Evolutionary conservation across 1,140 invertebrate genomes (phyloP).

Genomic region (Brachystomella parvula): DNA sequence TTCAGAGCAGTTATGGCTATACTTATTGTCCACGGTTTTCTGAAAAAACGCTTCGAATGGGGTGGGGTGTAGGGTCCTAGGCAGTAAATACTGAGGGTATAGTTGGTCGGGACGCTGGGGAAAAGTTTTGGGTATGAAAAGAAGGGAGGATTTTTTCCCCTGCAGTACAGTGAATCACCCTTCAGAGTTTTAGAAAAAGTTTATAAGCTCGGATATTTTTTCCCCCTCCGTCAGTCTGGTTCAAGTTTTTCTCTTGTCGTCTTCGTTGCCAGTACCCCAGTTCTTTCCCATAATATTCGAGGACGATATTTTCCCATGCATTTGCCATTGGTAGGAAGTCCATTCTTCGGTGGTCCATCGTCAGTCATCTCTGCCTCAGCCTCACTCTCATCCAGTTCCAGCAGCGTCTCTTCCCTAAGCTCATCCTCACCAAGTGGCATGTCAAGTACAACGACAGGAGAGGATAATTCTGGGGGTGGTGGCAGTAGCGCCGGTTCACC

Average conservation of each 20-base stretch:
- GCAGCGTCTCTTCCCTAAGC: neutral
- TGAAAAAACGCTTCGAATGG: too few relatives aligned
- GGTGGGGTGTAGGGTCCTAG: too few relatives aligned
- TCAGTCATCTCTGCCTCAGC: neutral
- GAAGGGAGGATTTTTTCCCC: neutral
- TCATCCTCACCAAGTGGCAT: conserved; percentile 9
- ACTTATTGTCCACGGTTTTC: too few relatives aligned
- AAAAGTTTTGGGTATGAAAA: neutral
- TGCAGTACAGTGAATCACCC: neutral
- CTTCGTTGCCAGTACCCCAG: neutral
- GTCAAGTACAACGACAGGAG: neutral
- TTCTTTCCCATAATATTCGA: too few relatives aligned
- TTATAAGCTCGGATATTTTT: neutral
- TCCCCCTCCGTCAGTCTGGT: neutral
- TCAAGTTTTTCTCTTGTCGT: neutral
- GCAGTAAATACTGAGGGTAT: too few relatives aligned
- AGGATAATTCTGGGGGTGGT: neutral
- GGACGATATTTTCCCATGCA: neutral
- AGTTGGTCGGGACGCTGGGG: too few relatives aligned
- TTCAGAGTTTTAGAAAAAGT: too few relatives aligned
- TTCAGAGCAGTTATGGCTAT: too few relatives aligned
- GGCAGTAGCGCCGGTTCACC: conserved; percentile 13
- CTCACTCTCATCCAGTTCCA: conserved; percentile 12
- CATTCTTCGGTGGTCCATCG: neutral
- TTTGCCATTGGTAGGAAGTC: neutral